Conservation (phyloP, 2,113 vertebrate species). For the Gambusia affinis region DNA sequence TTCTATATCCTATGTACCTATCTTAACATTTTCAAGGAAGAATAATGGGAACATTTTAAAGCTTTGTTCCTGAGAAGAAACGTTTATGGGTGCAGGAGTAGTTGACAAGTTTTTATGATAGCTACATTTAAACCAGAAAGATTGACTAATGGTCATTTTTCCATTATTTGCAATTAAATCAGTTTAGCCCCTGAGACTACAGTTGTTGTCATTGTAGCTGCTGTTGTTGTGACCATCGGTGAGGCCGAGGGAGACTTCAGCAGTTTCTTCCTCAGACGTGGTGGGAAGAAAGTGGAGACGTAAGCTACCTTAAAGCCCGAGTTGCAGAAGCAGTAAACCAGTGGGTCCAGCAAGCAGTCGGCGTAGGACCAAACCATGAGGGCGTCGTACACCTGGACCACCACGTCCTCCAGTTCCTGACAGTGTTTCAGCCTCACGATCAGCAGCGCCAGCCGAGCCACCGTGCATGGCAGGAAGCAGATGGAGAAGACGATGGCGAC, state of each 20-base stretch:
- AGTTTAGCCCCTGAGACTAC: background rate
- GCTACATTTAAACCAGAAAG: background rate
- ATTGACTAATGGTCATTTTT: slow-evolving; percentile 15
- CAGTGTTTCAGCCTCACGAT: fast-evolving
- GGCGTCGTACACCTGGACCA: slow-evolving; percentile 71
- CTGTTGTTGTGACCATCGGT: background rate
- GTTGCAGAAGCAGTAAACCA: slow-evolving; percentile 84
- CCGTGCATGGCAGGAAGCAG: slow-evolving; percentile 79
- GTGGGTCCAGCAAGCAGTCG: slow-evolving; percentile 83
- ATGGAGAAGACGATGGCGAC: slow-evolving; percentile 71
- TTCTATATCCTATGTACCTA: too few relatives aligned
- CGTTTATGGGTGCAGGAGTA: background rate
- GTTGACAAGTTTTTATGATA: background rate
- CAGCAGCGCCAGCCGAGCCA: slow-evolving; percentile 76
- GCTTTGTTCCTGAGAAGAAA: background rate
- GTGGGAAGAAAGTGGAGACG: slow-evolving; percentile 50
- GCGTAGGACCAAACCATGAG: slow-evolving; percentile 81
- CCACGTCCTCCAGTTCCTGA: slow-evolving; percentile 39
- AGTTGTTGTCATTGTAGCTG: background rate
- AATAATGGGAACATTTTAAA: background rate
- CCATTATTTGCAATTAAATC: background rate
- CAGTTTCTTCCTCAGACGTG: slow-evolving; percentile 27
- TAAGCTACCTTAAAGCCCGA: slow-evolving; percentile 75
- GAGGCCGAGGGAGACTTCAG: background rate
- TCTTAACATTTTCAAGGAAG: too few relatives aligned